These are phyloP conservation scores for Phaethon lepturus DNA, from an alignment of 2,113 vertebrate species.

Conservation along the genomic window DNA sequence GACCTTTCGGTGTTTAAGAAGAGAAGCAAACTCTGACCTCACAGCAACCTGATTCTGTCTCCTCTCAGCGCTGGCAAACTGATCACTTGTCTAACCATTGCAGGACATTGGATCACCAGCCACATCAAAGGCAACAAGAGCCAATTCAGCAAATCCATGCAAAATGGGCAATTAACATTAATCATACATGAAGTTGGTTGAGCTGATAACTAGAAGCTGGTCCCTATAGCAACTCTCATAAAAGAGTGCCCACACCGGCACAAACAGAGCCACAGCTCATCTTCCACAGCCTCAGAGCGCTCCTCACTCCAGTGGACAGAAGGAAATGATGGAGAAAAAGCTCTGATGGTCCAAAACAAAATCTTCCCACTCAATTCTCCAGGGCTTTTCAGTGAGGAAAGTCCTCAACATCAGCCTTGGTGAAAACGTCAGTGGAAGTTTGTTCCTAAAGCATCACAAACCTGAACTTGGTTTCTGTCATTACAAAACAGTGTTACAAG, in stretches of 20 bases:
- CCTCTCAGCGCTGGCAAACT: conserved; percentile 60
- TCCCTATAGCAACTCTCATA: conserved; percentile 36
- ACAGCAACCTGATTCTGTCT: conserved; percentile 72
- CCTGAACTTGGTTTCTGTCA: not conserved
- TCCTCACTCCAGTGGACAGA: not conserved
- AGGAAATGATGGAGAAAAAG: not conserved
- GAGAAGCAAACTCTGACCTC: conserved; percentile 71
- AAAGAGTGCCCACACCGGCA: not conserved
- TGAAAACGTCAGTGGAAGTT: fast-evolving
- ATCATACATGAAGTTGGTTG: conserved; percentile 73
- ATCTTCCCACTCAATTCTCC: fast-evolving
- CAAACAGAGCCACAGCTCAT: not conserved
- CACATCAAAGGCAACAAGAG: conserved; percentile 77
- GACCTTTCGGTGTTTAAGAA: conserved; percentile 66
- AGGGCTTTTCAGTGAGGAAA: not conserved
- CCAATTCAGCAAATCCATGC: conserved; percentile 69
- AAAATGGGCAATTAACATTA: conserved; percentile 80
- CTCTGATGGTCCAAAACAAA: not conserved
- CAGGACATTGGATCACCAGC: conserved; percentile 68
- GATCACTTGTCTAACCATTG: conserved; percentile 73
- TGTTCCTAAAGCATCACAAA: not conserved
- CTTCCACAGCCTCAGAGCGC: not conserved
- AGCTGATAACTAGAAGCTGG: conserved; percentile 59
- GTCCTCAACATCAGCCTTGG: not conserved
- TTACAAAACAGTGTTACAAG: fast-evolving